Percentiles rank a stretch among this genome's conserved stretches.
Evolutionary conservation across 2,797 vertebrate genomes (phyloP).

Genomic region (Argyrosomus regius): DNA sequence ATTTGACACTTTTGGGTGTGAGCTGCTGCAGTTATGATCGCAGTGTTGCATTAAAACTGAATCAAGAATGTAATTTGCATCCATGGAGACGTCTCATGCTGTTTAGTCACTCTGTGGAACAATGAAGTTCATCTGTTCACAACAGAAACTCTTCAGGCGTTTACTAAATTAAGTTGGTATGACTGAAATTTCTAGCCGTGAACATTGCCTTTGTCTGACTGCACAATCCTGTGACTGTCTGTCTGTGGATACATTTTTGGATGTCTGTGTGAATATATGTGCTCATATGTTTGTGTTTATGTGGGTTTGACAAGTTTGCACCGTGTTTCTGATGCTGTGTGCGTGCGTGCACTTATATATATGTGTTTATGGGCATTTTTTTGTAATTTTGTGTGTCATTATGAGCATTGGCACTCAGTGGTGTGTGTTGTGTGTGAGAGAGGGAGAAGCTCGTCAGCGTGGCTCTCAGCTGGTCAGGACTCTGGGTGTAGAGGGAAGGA

Average conservation of each 20-base stretch:
- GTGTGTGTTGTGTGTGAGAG: slow-evolving; percentile 13
- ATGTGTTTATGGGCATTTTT: slow-evolving; percentile 32
- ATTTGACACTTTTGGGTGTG: slow-evolving; percentile 1
- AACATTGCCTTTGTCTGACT: slow-evolving; percentile 31
- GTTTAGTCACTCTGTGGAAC: slow-evolving; percentile 27
- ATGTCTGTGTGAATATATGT: neutral
- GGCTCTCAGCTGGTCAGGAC: slow-evolving; percentile 72
- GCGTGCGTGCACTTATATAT: neutral
- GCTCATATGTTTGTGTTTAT: slow-evolving; percentile 7
- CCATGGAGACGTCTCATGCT: neutral
- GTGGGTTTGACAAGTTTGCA: neutral
- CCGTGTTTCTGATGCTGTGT: neutral
- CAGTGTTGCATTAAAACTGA: slow-evolving; percentile 20
- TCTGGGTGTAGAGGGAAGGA: slow-evolving; percentile 71
- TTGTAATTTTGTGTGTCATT: slow-evolving; percentile 39
- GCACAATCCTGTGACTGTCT: slow-evolving; percentile 31
- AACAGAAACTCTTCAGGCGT: slow-evolving; percentile 12
- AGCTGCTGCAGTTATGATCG: slow-evolving; percentile 12
- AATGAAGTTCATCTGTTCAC: slow-evolving; percentile 25
- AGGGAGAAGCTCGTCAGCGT: slow-evolving; percentile 37
- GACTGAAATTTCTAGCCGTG: slow-evolving; percentile 16
- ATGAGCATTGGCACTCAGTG: slow-evolving; percentile 10
- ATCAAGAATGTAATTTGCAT: slow-evolving; percentile 13
- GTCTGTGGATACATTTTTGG: slow-evolving; percentile 5
- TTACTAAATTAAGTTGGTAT: slow-evolving; percentile 36